Percentiles rank a stretch among this genome's conserved stretches.
Conservation (phyloP, 2,888 invertebrate genomes). For the Flexamia atlantica region DNA sequence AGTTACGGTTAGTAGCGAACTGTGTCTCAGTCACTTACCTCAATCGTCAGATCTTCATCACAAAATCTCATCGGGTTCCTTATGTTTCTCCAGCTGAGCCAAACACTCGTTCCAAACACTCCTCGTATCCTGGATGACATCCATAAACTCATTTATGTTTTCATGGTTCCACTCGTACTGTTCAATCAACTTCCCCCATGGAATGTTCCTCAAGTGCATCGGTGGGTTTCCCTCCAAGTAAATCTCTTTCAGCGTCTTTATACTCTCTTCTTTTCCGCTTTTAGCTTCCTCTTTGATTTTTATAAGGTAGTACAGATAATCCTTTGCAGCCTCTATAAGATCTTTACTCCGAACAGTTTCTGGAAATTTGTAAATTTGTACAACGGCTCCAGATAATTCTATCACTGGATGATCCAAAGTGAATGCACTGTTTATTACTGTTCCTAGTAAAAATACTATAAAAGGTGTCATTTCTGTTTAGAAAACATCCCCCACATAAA, state of each 20-base stretch:
- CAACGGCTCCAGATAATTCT: constrained; percentile 19
- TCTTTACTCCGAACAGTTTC: neutral
- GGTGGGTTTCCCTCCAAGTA: constrained; percentile 46
- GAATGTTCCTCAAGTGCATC: constrained; percentile 43
- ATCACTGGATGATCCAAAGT: constrained; percentile 32
- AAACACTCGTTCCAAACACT: constrained; percentile 50
- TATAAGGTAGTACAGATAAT: constrained; percentile 31
- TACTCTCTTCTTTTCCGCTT: constrained; percentile 1
- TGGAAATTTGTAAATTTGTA: constrained; percentile 33
- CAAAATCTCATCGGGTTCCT: constrained; percentile 40
- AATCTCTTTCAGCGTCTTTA: constrained; percentile 31
- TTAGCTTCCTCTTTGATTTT: constrained; percentile 50
- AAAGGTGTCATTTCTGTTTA: neutral
- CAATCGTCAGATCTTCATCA: neutral
- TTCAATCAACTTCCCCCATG: constrained; percentile 42
- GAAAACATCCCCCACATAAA: neutral
- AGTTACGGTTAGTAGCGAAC: no score
- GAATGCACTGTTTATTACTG: neutral
- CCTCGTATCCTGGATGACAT: constrained; percentile 23
- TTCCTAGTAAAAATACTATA: neutral
- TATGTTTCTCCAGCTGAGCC: constrained; percentile 21
- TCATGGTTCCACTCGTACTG: constrained; percentile 26
- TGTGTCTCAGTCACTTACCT: neutral
- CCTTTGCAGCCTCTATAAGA: constrained; percentile 42
- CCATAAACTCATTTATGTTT: constrained; percentile 16